Evolutionary conservation across 2,797 vertebrate species (phyloP).

Genomic region (Crax fasciolata): DNA sequence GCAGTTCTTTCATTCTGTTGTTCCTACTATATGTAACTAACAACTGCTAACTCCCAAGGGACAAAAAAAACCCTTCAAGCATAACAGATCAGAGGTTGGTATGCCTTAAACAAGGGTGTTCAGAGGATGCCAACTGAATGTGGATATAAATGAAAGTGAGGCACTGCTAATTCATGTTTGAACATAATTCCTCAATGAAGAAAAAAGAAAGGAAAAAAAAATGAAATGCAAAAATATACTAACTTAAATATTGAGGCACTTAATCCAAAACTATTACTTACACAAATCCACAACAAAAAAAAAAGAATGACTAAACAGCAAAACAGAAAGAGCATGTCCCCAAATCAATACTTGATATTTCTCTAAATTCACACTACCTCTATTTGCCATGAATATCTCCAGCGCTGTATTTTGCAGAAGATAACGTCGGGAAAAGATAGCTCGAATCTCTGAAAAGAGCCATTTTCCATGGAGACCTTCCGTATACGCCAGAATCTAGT

Average conservation of each 20-base stretch:
- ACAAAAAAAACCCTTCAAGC: not conserved
- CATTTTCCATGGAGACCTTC: conserved; percentile 98
- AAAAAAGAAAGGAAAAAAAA: not conserved
- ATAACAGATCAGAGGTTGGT: not conserved
- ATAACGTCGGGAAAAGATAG: conserved; percentile 94
- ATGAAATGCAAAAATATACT: not conserved
- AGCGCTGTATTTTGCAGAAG: conserved; percentile 96
- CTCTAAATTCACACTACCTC: conserved; percentile 85
- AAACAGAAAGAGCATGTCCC: not conserved
- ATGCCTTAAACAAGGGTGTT: not conserved
- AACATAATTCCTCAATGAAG: not conserved
- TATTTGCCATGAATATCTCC: conserved; percentile 98
- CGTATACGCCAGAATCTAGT: conserved; percentile 93
- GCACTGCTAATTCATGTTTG: not conserved
- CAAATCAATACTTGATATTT: not conserved
- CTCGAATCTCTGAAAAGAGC: conserved; percentile 96
- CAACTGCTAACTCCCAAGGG: not conserved
- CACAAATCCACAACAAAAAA: not conserved
- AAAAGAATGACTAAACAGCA: not conserved
- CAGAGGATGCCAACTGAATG: not conserved
- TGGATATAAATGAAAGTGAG: not conserved
- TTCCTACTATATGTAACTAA: not conserved
- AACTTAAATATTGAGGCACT: not conserved
- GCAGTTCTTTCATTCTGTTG: not conserved
- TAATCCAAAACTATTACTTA: not conserved